Conservation (phyloP, 2,113 vertebrate species). For the Phylloscopus whistleri region DNA sequence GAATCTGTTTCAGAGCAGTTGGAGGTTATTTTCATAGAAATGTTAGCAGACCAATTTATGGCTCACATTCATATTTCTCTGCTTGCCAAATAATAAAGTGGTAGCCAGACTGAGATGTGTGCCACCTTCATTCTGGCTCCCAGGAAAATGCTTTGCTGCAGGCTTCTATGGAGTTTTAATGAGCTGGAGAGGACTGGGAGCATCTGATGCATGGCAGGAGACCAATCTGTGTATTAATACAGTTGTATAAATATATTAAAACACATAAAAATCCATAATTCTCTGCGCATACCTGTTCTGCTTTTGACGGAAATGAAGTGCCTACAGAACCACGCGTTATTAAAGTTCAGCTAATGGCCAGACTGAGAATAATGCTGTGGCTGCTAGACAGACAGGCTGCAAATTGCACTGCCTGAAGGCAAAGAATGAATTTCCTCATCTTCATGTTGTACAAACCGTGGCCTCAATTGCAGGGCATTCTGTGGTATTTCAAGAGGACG, state of each 20-base stretch:
- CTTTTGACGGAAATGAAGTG: not conserved
- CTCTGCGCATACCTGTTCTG: not conserved
- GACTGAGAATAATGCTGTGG: not conserved
- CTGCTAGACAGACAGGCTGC: not conserved
- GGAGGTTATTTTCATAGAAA: not conserved
- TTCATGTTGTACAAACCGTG: not conserved
- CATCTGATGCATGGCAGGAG: not conserved
- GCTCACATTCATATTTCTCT: not conserved
- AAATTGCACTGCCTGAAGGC: slow-evolving; percentile 4
- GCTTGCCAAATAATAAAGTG: not conserved
- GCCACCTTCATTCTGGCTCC: not conserved
- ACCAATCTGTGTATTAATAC: not conserved
- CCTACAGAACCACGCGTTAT: not conserved
- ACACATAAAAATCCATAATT: not conserved
- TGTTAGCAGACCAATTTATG: not conserved
- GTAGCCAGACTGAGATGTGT: not conserved
- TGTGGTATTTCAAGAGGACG: not conserved
- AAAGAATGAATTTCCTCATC: slow-evolving; percentile 2
- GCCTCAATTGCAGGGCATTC: not conserved
- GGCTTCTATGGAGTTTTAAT: not conserved
- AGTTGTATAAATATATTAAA: not conserved
- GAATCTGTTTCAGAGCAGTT: slow-evolving; percentile 3
- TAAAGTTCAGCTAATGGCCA: not conserved
- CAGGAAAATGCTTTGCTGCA: not conserved
- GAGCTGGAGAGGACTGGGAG: not conserved